Evolutionary conservation across 2,113 vertebrate species (phyloP).

Genomic region (Polypterus bichir): DNA sequence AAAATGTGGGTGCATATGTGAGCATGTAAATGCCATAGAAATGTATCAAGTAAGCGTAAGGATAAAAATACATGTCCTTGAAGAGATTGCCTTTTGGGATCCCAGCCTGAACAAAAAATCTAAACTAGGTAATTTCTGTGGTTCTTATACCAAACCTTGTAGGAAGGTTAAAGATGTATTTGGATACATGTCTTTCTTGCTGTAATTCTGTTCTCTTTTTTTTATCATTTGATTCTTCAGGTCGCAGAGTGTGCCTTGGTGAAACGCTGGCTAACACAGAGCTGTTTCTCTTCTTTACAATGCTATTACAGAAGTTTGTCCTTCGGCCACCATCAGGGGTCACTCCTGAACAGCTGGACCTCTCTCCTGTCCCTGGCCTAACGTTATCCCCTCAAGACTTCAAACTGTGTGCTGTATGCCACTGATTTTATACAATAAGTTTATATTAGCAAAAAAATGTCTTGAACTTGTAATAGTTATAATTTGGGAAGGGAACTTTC

Average conservation of each 20-base stretch:
- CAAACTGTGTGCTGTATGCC: conserved; percentile 28
- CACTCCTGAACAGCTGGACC: conserved; percentile 42
- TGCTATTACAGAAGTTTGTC: conserved; percentile 50
- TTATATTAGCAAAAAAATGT: too few relatives aligned
- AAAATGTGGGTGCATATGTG: too few relatives aligned
- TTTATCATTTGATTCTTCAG: conserved; percentile 25
- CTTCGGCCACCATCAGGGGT: conserved; percentile 47
- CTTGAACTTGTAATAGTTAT: too few relatives aligned
- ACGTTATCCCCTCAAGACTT: conserved; percentile 26
- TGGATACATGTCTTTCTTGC: background rate
- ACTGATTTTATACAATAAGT: background rate
- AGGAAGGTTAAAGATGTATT: background rate
- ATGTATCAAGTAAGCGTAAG: too few relatives aligned
- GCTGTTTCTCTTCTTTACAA: conserved; percentile 56
- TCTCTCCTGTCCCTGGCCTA: conserved; percentile 33
- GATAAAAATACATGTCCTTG: too few relatives aligned
- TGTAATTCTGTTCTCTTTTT: background rate
- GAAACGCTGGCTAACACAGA: conserved; percentile 60
- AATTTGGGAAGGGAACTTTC: too few relatives aligned
- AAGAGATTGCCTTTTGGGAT: too few relatives aligned
- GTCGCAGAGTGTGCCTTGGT: conserved; percentile 44
- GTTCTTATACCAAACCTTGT: too few relatives aligned
- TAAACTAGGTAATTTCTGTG: too few relatives aligned
- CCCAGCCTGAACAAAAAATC: too few relatives aligned
- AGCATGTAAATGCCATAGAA: too few relatives aligned